Conservation (phyloP, 1,140 invertebrate species). For the Euwallacea fornicatus region DNA sequence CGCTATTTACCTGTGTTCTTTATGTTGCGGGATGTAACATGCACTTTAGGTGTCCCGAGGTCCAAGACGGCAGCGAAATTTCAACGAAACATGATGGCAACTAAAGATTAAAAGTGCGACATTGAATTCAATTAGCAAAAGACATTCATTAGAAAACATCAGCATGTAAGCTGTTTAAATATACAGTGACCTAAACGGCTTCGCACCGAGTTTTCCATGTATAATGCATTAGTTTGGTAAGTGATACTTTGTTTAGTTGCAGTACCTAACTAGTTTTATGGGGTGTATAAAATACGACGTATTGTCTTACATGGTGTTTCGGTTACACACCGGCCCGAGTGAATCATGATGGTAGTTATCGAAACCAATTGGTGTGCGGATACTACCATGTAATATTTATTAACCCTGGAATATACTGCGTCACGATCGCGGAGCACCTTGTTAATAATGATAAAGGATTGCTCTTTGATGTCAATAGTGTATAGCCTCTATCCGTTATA, state of each 20-base stretch:
- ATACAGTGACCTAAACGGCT: conserved; percentile 30
- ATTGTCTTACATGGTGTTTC: conserved; percentile 36
- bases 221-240: conserved; percentile 31
- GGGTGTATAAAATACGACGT: conserved; percentile 38
- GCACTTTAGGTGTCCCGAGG: too few species aligned
- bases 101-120: not conserved
- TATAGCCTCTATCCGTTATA: not conserved
- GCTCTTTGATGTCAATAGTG: not conserved
- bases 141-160: conserved; percentile 4
- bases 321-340: conserved; percentile 20
- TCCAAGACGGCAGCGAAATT: too few species aligned
- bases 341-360: conserved; percentile 39
- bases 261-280: conserved; percentile 36
- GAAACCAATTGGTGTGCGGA: conserved; percentile 33
- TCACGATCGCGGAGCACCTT: conserved; percentile 25
- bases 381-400: conserved; percentile 38
- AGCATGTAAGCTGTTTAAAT: conserved; percentile 7
- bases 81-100: too few species aligned
- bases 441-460: conserved; percentile 36
- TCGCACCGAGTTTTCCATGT: conserved; percentile 30
- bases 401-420: conserved; percentile 37
- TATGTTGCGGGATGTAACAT: too few species aligned
- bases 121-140: conserved; percentile 5
- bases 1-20: too few species aligned
- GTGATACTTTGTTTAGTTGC: conserved; percentile 32